These are phyloP conservation scores for Mythimna albipuncta DNA, from an alignment of 2,888 invertebrate species.

Conservation along the genomic window DNA sequence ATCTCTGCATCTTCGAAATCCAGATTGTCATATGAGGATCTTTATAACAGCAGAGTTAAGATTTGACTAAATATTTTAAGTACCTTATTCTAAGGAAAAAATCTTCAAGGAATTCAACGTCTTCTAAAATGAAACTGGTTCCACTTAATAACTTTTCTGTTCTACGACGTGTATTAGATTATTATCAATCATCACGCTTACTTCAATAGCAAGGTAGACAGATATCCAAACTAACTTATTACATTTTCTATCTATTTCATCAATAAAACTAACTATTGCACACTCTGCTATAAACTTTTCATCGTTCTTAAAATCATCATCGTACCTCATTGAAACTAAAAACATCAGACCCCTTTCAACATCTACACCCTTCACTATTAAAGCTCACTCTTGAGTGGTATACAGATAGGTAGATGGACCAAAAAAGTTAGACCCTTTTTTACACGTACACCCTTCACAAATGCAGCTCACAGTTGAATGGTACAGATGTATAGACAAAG, in stretches of 20 bases:
- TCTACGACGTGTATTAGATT: neutral
- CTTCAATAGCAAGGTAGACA: neutral
- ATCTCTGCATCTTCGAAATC: neutral
- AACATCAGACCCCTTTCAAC: neutral
- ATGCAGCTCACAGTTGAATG: conserved; percentile 6
- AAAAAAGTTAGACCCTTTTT: conserved; percentile 1
- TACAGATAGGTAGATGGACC: conserved; percentile 4
- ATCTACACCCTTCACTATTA: neutral
- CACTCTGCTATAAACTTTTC: neutral
- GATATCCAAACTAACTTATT: too few relatives aligned
- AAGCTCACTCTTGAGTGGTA: conserved; percentile 10
- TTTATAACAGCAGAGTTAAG: neutral
- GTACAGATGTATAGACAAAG: conserved; percentile 1
- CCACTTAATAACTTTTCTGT: too few relatives aligned
- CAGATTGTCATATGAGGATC: too few relatives aligned
- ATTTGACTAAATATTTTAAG: neutral
- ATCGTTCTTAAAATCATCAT: neutral
- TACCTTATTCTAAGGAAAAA: neutral
- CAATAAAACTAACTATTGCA: neutral
- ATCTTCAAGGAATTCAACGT: neutral
- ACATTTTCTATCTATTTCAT: neutral
- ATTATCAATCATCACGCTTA: neutral
- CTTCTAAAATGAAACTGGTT: neutral
- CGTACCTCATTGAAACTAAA: neutral
- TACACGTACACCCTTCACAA: neutral